Evolutionary conservation across 2,113 vertebrate genomes (phyloP).

Genomic region (Origma solitaria): DNA sequence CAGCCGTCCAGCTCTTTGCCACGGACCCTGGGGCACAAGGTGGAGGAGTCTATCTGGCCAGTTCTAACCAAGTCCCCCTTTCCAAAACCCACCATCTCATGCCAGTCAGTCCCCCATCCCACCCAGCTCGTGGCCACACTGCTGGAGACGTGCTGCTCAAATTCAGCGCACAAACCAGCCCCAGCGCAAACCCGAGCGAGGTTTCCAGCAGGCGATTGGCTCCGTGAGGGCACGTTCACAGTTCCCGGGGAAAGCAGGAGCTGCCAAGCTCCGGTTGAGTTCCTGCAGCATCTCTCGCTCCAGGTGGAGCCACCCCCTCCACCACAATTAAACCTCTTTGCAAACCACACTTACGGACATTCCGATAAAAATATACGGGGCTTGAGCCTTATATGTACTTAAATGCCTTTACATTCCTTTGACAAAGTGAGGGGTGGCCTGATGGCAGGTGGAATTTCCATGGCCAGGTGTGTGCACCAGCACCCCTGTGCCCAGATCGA

Average conservation of each 20-base stretch:
- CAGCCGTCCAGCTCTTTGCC: neutral
- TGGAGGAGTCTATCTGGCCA: accelerated
- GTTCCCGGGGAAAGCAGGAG: neutral
- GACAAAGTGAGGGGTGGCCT: neutral
- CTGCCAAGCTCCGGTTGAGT: neutral
- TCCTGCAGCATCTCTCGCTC: neutral
- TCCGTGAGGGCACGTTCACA: neutral
- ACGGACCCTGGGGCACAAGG: accelerated
- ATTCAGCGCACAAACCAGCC: neutral
- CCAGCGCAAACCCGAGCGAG: neutral
- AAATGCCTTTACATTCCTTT: neutral
- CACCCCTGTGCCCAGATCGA: neutral
- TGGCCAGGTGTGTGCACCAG: accelerated
- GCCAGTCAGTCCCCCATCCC: accelerated
- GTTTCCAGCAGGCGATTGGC: neutral
- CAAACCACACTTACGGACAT: neutral
- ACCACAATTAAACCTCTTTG: neutral
- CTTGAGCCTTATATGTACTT: neutral
- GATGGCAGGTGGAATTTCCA: neutral
- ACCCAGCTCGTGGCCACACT: accelerated
- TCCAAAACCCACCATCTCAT: neutral
- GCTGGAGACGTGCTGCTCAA: neutral
- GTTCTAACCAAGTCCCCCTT: neutral
- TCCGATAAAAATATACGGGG: neutral
- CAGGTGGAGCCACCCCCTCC: neutral